Conservation (phyloP, 2,797 vertebrate species). For the Acanthiza pusilla region DNA sequence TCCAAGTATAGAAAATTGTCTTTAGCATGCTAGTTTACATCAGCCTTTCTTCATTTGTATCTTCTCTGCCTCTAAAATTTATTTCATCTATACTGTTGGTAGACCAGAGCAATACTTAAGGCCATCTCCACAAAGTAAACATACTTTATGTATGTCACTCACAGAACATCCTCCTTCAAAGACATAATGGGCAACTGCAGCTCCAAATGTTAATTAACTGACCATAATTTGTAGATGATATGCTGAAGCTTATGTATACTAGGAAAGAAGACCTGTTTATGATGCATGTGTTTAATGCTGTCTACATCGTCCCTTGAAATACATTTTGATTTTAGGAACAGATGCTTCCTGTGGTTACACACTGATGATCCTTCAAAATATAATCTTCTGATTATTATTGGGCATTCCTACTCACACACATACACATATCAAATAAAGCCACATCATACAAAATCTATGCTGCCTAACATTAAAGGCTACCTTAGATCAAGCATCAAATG, state of each 20-base stretch:
- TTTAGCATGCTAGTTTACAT: not conserved
- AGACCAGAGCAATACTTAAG: not conserved
- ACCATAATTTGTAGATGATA: not conserved
- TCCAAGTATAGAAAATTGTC: not conserved
- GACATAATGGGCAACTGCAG: not conserved
- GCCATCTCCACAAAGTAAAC: not conserved
- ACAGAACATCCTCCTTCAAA: not conserved
- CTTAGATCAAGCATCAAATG: not conserved
- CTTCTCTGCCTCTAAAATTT: not conserved
- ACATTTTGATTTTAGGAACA: not conserved
- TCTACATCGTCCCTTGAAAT: not conserved
- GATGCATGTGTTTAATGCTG: not conserved
- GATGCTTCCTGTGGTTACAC: not conserved
- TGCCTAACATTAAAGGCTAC: not conserved
- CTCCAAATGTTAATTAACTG: not conserved
- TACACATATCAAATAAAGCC: not conserved
- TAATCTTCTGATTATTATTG: not conserved
- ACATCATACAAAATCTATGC: not conserved
- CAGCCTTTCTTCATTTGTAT: not conserved
- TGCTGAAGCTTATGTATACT: not conserved
- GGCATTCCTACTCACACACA: not conserved
- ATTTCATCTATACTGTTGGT: not conserved
- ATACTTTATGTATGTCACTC: not conserved
- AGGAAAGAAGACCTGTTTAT: not conserved
- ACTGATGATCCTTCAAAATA: not conserved